Evolutionary conservation across 2,888 invertebrate species (phyloP).

Genomic region (Anthrax anthrax): DNA sequence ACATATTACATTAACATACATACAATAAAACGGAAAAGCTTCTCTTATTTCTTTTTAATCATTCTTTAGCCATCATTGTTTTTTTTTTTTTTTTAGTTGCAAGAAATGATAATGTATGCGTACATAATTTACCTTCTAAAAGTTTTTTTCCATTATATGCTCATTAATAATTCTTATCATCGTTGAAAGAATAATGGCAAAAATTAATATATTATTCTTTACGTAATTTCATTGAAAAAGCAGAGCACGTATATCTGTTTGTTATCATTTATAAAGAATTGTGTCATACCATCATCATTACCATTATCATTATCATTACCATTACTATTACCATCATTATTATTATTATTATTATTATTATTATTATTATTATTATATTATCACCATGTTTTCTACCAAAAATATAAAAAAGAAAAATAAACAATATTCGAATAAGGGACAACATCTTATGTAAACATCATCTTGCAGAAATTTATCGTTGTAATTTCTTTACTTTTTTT

Average conservation of each 20-base stretch:
- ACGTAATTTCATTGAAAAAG: constrained; percentile 11
- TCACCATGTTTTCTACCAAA: background rate
- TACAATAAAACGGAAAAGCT: no score
- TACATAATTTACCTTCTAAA: background rate
- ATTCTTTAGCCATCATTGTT: no score
- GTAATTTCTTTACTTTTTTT: no score
- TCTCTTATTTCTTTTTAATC: no score
- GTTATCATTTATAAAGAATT: constrained; percentile 9
- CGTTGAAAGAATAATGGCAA: constrained; percentile 7
- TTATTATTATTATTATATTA: background rate
- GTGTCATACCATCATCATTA: constrained; percentile 8
- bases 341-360: background rate
- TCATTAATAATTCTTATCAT: constrained; percentile 26
- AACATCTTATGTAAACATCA: constrained; percentile 5
- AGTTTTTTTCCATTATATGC: constrained; percentile 24
- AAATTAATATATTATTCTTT: constrained; percentile 12
- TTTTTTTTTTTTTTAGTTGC: no score
- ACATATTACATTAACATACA: no score
- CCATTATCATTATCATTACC: background rate
- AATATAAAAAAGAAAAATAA: background rate
- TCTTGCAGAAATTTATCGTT: no score
- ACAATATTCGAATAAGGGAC: background rate
- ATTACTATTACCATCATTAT: background rate
- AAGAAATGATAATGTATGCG: no score
- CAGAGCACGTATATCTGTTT: constrained; percentile 11